A percentile compares a stretch with the other conserved stretches of the same genome.
Conservation (phyloP, 2,797 vertebrate species). For the Cynodonichthys magdalenae region DNA sequence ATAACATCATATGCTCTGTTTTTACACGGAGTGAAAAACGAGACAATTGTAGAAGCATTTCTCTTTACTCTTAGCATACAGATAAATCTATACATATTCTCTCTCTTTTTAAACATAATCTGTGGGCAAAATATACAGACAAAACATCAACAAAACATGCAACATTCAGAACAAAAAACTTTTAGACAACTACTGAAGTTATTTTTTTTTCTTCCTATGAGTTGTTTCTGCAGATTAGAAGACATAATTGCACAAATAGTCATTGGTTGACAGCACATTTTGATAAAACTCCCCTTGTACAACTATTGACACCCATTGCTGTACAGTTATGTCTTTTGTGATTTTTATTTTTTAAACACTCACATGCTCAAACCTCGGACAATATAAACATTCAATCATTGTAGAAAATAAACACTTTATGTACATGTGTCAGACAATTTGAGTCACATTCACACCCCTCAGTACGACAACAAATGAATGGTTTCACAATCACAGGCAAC, state of each 20-base stretch:
- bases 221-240: slow-evolving; percentile 72
- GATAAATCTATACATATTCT: slow-evolving; percentile 87
- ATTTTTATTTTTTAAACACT: slow-evolving; percentile 78
- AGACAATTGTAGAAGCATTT: slow-evolving; percentile 96
- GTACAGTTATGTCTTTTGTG: slow-evolving; percentile 79
- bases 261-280: slow-evolving; percentile 84
- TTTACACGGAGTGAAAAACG: slow-evolving; percentile 95
- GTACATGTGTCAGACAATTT: slow-evolving; percentile 90
- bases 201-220: slow-evolving; percentile 65
- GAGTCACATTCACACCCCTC: slow-evolving; percentile 83
- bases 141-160: slow-evolving; percentile 95
- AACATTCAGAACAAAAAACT: slow-evolving; percentile 94
- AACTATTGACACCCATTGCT: slow-evolving; percentile 85
- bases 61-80: slow-evolving; percentile 89
- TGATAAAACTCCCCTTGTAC: slow-evolving; percentile 84
- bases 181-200: slow-evolving; percentile 82
- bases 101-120: slow-evolving; percentile 84
- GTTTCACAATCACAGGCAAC: slow-evolving; percentile 80
- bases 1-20: slow-evolving; percentile 88
- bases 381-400: slow-evolving; percentile 86
- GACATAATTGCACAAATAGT: slow-evolving; percentile 80
- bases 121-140: slow-evolving; percentile 85
- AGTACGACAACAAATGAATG: slow-evolving; percentile 79
- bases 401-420: slow-evolving; percentile 93
- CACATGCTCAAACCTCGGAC: slow-evolving; percentile 92